Conservation (phyloP, 2,113 vertebrate genomes). For the Oreocharis arfaki region DNA sequence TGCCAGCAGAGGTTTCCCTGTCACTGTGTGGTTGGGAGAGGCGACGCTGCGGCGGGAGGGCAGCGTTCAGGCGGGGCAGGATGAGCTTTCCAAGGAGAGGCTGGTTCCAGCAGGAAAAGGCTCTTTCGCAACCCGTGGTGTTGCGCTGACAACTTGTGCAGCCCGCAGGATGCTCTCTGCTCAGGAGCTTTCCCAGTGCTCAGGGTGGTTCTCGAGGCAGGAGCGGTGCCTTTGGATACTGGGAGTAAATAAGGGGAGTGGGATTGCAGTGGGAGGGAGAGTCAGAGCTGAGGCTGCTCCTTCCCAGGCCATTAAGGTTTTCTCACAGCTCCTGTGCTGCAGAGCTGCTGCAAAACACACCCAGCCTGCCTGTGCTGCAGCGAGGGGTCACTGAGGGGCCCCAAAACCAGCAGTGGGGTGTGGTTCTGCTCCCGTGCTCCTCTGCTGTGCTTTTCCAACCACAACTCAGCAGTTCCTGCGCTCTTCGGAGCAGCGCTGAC, state of each 20-base stretch:
- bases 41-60: background rate
- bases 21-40: background rate
- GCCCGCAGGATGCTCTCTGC: background rate
- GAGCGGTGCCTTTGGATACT: accelerated
- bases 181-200: background rate
- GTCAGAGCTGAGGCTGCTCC: background rate
- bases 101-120: background rate
- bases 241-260: background rate
- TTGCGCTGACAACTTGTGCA: background rate
- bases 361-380: background rate
- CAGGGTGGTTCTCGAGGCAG: background rate
- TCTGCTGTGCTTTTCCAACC: background rate
- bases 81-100: background rate
- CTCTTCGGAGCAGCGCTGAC: background rate
- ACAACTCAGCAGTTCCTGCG: background rate
- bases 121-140: accelerated
- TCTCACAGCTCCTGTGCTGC: background rate
- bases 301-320: accelerated
- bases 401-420: background rate
- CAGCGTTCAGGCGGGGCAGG: background rate
- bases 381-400: background rate
- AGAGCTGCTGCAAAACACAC: background rate
- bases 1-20: background rate
- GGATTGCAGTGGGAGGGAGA: background rate
- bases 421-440: background rate